These are phyloP conservation scores for Lissocephala sabroskyi DNA, from an alignment of 2,888 invertebrate species.

Conservation along the genomic window DNA sequence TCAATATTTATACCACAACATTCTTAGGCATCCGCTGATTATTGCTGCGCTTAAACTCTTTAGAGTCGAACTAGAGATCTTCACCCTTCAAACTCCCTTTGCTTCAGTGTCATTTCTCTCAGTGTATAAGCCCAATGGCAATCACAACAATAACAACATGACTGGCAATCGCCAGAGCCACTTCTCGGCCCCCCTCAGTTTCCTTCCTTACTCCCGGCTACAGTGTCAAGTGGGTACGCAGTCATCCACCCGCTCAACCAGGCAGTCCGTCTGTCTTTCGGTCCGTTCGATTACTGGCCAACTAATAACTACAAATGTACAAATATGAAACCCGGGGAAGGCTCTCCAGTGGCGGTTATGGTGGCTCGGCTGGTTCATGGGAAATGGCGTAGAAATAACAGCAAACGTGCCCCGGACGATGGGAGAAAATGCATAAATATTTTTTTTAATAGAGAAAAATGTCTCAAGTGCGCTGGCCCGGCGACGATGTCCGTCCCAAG, in stretches of 20 bases:
- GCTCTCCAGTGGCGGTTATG: no score
- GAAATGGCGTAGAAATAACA: conserved; percentile 60
- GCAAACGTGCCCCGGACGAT: conserved; percentile 46
- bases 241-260: conserved; percentile 10
- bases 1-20: no score
- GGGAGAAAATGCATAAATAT: conserved; percentile 58
- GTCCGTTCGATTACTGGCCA: conserved; percentile 3
- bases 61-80: no score
- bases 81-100: no score
- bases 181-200: no score
- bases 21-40: no score
- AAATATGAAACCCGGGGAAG: not conserved
- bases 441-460: conserved; percentile 50
- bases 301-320: conserved; percentile 34
- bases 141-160: conserved; percentile 31
- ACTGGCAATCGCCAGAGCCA: conserved; percentile 6
- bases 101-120: no score
- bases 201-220: conserved; percentile 6
- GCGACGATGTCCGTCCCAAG: conserved; percentile 30
- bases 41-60: no score
- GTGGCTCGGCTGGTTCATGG: conserved; percentile 44
- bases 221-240: conserved; percentile 45
- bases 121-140: conserved; percentile 17
- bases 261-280: not conserved
- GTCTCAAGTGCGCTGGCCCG: conserved; percentile 48